A percentile compares a stretch with the other conserved stretches of the same genome.
Evolutionary conservation across 2,888 invertebrate species (phyloP).

Genomic region (Bellardia bayeri): DNA sequence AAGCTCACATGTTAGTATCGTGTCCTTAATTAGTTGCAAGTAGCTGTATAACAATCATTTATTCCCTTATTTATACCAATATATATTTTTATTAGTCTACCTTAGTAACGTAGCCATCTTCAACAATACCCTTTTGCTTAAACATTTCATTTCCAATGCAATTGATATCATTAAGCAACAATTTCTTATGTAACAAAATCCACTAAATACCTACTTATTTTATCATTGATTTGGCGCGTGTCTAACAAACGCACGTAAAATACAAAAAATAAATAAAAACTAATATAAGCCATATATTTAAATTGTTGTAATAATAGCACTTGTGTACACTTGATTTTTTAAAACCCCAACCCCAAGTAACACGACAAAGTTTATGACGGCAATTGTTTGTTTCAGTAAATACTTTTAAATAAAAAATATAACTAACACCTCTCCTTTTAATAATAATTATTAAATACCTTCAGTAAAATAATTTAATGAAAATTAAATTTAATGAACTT

Average conservation of each 20-base stretch:
- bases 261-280: neutral
- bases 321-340: neutral
- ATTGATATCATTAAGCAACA: neutral
- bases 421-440: too few species aligned
- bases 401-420: neutral
- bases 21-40: too few species aligned
- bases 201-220: conserved; percentile 23
- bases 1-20: too few species aligned
- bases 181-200: conserved; percentile 7
- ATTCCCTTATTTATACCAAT: too few species aligned
- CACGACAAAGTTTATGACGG: conserved; percentile 13
- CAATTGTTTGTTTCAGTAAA: conserved; percentile 11
- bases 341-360: neutral
- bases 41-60: too few species aligned
- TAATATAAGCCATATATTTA: neutral
- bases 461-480: too few species aligned
- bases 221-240: conserved; percentile 48
- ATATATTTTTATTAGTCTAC: too few species aligned
- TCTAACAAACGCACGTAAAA: conserved; percentile 28
- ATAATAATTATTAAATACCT: too few species aligned
- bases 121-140: neutral
- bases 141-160: neutral
- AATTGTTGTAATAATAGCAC: conserved; percentile 1
- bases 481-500: too few species aligned
- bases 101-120: too few species aligned